Percentiles rank a stretch among this genome's conserved stretches.
Evolutionary conservation across 2,888 invertebrate species (phyloP).

Genomic region (Conchocele bisecta): DNA sequence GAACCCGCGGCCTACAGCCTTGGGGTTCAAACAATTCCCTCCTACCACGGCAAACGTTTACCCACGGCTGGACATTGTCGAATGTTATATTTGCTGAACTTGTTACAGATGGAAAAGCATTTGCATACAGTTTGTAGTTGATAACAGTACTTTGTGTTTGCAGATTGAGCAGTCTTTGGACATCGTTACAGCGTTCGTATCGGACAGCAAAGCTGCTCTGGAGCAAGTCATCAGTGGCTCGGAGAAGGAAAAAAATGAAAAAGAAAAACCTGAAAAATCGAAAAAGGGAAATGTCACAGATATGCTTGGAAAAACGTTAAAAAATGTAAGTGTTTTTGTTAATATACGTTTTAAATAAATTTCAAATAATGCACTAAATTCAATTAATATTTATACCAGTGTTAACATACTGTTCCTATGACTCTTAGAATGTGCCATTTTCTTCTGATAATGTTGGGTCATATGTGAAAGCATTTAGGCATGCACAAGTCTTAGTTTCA

Average conservation of each 20-base stretch:
- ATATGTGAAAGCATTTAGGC: no score
- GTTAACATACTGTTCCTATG: no score
- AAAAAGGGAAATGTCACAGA: conserved; percentile 80
- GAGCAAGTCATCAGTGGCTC: conserved; percentile 85
- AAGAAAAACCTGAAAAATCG: conserved; percentile 65
- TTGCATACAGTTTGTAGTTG: background rate
- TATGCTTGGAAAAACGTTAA: conserved; percentile 82
- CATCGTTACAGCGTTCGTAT: conserved; percentile 85
- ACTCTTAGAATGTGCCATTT: no score
- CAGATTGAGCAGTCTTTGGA: conserved; percentile 87
- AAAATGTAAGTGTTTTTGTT: conserved; percentile 79
- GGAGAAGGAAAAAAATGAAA: conserved; percentile 73
- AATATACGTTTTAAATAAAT: background rate
- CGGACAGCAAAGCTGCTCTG: conserved; percentile 86
- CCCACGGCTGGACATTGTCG: no score
- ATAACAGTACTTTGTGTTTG: conserved; percentile 28
- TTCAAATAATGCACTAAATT: background rate
- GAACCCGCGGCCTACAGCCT: no score
- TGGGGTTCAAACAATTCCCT: no score
- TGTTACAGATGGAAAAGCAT: background rate
- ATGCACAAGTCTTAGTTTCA: no score
- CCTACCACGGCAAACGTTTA: no score
- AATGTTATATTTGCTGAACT: no score
- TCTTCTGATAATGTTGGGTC: no score
- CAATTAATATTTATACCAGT: no score